A percentile compares a stretch with the other conserved stretches of the same genome.
Evolutionary conservation across 2,888 invertebrate genomes (phyloP).

Genomic region (Sisyra terminalis): DNA sequence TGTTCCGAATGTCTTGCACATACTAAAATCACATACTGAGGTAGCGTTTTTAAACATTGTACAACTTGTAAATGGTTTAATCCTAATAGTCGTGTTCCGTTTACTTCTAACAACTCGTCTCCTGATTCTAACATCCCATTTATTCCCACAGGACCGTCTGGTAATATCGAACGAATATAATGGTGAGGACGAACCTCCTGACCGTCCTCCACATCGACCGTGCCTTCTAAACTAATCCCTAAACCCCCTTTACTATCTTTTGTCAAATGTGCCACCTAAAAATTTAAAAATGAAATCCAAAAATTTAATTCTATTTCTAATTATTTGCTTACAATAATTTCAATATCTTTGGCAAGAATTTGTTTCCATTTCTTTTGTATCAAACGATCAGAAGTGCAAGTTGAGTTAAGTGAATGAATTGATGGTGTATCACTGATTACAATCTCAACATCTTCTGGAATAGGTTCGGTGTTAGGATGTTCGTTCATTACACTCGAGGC

Average conservation of each 20-base stretch:
- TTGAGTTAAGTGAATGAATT: conserved; percentile 13
- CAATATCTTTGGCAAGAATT: conserved; percentile 49
- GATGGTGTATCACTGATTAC: conserved; percentile 40
- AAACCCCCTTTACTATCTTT: conserved; percentile 72
- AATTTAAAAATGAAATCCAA: no score
- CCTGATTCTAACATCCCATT: conserved; percentile 63
- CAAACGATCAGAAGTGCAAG: conserved; percentile 43
- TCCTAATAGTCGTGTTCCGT: conserved; percentile 68
- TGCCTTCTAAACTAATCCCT: conserved; percentile 84
- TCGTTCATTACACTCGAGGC: conserved; percentile 24
- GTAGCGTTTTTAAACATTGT: conserved; percentile 64
- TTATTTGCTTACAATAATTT: conserved; percentile 51
- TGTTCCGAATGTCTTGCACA: conserved; percentile 47
- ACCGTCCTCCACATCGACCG: conserved; percentile 81
- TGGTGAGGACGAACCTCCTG: conserved; percentile 82
- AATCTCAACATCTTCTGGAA: conserved; percentile 38
- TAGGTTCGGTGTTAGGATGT: conserved; percentile 29
- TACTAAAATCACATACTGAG: conserved; percentile 64
- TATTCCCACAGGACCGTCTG: conserved; percentile 72
- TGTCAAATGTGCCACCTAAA: conserved; percentile 66
- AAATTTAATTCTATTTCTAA: conserved; percentile 3
- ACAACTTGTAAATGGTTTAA: conserved; percentile 87
- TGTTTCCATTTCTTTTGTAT: conserved; percentile 64
- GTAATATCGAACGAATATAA: conserved; percentile 77
- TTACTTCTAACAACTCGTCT: conserved; percentile 79